Evolutionary conservation across 2,797 vertebrate genomes (phyloP).

Genomic region (Serranus cabrilla): DNA sequence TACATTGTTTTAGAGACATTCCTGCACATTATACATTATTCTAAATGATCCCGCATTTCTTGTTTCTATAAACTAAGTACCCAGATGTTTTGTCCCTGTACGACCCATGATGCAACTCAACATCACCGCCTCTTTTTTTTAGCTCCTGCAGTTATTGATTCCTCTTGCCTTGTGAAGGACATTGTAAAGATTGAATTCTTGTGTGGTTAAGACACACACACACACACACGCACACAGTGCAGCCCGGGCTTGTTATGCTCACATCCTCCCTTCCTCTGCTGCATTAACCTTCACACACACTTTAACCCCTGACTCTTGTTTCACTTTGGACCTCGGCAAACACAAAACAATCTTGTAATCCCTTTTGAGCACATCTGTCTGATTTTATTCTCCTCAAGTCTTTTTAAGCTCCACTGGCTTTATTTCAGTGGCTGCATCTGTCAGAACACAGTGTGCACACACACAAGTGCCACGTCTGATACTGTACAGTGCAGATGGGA

Average conservation of each 20-base stretch:
- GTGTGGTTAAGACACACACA: neutral
- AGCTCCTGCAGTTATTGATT: neutral
- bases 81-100: neutral
- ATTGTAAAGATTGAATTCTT: neutral
- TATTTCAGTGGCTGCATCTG: slow-evolving; percentile 45
- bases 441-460: slow-evolving; percentile 37
- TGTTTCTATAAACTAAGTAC: neutral
- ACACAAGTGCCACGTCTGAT: slow-evolving; percentile 50
- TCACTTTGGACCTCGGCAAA: slow-evolving; percentile 19
- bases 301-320: slow-evolving; percentile 17
- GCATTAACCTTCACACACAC: slow-evolving; percentile 6
- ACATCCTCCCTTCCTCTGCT: slow-evolving; percentile 15
- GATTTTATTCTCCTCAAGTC: slow-evolving; percentile 44
- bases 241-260: neutral
- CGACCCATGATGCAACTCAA: neutral
- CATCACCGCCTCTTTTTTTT: neutral
- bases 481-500: slow-evolving; percentile 21
- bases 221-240: neutral
- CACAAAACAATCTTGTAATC: slow-evolving; percentile 55
- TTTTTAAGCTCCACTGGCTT: slow-evolving; percentile 50
- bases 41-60: too few species aligned
- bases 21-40: too few species aligned
- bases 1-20: too few species aligned
- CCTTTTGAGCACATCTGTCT: slow-evolving; percentile 55
- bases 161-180: neutral